Conservation (phyloP, 1,140 invertebrate genomes). For the Caerostris darwini region DNA sequence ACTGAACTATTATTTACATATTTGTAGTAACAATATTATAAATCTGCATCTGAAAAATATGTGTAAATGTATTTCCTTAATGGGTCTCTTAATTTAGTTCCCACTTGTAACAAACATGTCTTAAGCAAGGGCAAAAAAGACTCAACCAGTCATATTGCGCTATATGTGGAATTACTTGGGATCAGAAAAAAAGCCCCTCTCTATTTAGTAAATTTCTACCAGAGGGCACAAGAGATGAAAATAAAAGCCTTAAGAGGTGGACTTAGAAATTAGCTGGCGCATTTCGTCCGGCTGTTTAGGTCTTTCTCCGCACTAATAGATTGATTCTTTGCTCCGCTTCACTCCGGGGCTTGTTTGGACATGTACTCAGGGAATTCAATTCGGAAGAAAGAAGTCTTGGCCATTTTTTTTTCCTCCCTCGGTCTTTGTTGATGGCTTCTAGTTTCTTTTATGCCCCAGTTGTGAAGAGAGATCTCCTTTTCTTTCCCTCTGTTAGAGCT, state of each 20-base stretch:
- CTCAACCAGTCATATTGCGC: no score
- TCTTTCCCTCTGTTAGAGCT: neutral
- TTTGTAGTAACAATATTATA: no score
- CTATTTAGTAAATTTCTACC: neutral
- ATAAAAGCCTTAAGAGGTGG: conserved; percentile 18
- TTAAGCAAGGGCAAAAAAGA: no score
- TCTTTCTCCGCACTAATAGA: conserved; percentile 4
- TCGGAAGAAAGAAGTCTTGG: neutral
- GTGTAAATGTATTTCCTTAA: no score
- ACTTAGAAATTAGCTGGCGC: conserved; percentile 24
- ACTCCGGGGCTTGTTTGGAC: conserved; percentile 41
- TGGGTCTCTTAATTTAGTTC: no score
- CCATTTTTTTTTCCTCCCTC: neutral
- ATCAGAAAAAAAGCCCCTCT: no score
- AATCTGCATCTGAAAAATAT: no score
- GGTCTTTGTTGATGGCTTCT: neutral
- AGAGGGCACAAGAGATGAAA: neutral
- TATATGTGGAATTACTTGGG: no score
- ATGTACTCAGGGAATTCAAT: conserved; percentile 43
- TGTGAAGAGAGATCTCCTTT: neutral
- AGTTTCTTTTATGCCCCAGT: neutral
- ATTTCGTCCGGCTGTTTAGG: conserved; percentile 4
- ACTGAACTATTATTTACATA: no score
- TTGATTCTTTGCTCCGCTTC: conserved; percentile 54
- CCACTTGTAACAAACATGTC: no score